Conservation (phyloP, 2,113 vertebrate genomes). For the Neofelis nebulosa region DNA sequence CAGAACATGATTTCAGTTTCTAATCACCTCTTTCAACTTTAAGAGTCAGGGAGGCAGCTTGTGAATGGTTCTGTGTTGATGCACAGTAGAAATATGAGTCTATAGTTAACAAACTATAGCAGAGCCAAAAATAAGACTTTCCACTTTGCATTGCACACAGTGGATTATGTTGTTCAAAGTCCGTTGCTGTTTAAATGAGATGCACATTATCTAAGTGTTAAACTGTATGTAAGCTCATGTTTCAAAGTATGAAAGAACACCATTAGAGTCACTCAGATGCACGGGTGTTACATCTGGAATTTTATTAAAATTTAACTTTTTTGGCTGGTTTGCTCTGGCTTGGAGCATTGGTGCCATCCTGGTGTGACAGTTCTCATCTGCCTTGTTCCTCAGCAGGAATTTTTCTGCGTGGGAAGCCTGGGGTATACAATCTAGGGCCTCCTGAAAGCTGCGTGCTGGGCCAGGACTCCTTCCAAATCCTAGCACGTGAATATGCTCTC, state of each 20-base stretch:
- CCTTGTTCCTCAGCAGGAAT: neutral
- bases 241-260: neutral
- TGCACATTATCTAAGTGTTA: slow-evolving; percentile 38
- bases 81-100: neutral
- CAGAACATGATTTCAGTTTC: neutral
- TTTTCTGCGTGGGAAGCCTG: neutral
- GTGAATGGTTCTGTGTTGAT: neutral
- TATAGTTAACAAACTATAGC: neutral
- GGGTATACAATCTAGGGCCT: neutral
- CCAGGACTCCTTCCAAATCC: slow-evolving; percentile 14
- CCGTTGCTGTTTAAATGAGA: slow-evolving; percentile 29
- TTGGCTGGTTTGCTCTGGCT: neutral
- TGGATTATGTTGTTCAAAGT: slow-evolving; percentile 6
- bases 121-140: neutral
- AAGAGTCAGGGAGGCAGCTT: neutral
- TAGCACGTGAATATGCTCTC: neutral
- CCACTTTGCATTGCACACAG: neutral
- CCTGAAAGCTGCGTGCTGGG: neutral
- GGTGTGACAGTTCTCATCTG: slow-evolving; percentile 32
- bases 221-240: neutral
- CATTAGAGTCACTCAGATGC: neutral
- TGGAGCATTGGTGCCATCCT: neutral
- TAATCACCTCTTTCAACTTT: neutral
- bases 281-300: slow-evolving; percentile 38
- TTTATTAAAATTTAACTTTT: slow-evolving; percentile 20